These are phyloP conservation scores for Cheilinus undulatus DNA, from an alignment of 2,113 vertebrate species.

Conservation along the genomic window DNA sequence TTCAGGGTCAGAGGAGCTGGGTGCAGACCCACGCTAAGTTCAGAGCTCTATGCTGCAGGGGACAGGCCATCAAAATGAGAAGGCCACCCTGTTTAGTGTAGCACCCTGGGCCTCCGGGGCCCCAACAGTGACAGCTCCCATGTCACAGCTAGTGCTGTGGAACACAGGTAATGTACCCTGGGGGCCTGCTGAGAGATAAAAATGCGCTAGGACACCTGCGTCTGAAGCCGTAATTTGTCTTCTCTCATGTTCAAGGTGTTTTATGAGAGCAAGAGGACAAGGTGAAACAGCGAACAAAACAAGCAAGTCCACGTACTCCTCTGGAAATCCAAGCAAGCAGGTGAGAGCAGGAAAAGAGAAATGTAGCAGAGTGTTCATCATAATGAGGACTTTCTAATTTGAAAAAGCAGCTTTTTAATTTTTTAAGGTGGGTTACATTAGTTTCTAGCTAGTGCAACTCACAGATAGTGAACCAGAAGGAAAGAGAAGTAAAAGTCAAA, in stretches of 20 bases:
- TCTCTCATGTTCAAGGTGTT: slow-evolving; percentile 83
- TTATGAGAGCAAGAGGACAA: slow-evolving; percentile 82
- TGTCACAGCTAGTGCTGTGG: slow-evolving; percentile 70
- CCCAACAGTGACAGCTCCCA: slow-evolving; percentile 74
- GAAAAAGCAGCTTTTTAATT: slow-evolving; percentile 27
- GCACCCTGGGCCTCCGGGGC: slow-evolving; percentile 58
- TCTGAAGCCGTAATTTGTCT: slow-evolving; percentile 85
- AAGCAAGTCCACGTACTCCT: slow-evolving; percentile 46
- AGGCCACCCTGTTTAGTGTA: slow-evolving; percentile 75
- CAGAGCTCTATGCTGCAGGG: slow-evolving; percentile 57
- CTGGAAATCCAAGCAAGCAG: slow-evolving; percentile 51
- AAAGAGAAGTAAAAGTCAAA: slow-evolving; percentile 56
- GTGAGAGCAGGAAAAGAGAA: slow-evolving; percentile 25
- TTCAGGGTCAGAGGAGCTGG: slow-evolving; percentile 63
- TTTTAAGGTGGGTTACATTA: slow-evolving; percentile 17
- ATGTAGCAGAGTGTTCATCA: slow-evolving; percentile 29
- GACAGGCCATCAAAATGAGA: slow-evolving; percentile 65
- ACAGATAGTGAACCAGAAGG: slow-evolving; percentile 38
- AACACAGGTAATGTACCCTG: slow-evolving; percentile 75
- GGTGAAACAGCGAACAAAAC: slow-evolving; percentile 80
- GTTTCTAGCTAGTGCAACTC: slow-evolving; percentile 37
- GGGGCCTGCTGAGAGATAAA: slow-evolving; percentile 65
- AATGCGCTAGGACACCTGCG: slow-evolving; percentile 78
- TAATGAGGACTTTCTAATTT: slow-evolving; percentile 36
- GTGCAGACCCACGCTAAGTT: slow-evolving; percentile 56